These are phyloP conservation scores for Danionella cerebrum DNA, from an alignment of 2,113 vertebrate species.

Conservation along the genomic window DNA sequence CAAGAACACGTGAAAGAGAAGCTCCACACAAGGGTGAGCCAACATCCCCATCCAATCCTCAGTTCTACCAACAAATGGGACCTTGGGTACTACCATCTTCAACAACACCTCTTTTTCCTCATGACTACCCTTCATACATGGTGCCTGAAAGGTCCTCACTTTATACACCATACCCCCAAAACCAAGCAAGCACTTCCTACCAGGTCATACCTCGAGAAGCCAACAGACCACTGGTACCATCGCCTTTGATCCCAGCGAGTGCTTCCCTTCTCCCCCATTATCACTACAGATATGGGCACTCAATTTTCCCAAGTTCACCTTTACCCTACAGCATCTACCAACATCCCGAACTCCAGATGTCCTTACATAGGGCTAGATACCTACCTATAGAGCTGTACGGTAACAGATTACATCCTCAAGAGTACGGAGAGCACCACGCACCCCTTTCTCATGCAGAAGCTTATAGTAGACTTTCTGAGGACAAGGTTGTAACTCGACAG, in stretches of 20 bases:
- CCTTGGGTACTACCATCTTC: slow-evolving; percentile 68
- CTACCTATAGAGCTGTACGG: slow-evolving; percentile 57
- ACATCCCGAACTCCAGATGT: slow-evolving; percentile 55
- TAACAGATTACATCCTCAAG: slow-evolving; percentile 57
- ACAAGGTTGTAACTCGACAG: slow-evolving; percentile 61
- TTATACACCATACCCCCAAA: slow-evolving; percentile 72
- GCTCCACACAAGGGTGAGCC: slow-evolving; percentile 42
- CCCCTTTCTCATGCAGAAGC: slow-evolving; percentile 50
- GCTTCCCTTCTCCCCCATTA: slow-evolving; percentile 62
- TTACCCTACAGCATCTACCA: slow-evolving; percentile 76
- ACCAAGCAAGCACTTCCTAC: slow-evolving; percentile 47
- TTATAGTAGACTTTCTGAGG: slow-evolving; percentile 52
- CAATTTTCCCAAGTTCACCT: slow-evolving; percentile 64
- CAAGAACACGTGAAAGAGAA: slow-evolving; percentile 53
- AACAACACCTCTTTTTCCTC: slow-evolving; percentile 63
- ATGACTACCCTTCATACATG: slow-evolving; percentile 76
- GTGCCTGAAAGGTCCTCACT: slow-evolving; percentile 67
- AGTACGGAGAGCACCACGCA: slow-evolving; percentile 62
- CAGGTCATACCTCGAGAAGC: slow-evolving; percentile 66
- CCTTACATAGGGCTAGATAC: slow-evolving; percentile 47
- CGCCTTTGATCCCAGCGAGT: slow-evolving; percentile 62
- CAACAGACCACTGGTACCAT: slow-evolving; percentile 75
- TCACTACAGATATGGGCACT: slow-evolving; percentile 73
- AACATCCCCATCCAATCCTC: slow-evolving; percentile 52
- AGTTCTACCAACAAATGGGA: slow-evolving; percentile 66